Evolutionary conservation across 30 jellyfish, hydroid and myxozoan genomes (phyloP), one percentile per base, ranked within the genome.

Genomic region (Turritopsis rubra): DNA sequence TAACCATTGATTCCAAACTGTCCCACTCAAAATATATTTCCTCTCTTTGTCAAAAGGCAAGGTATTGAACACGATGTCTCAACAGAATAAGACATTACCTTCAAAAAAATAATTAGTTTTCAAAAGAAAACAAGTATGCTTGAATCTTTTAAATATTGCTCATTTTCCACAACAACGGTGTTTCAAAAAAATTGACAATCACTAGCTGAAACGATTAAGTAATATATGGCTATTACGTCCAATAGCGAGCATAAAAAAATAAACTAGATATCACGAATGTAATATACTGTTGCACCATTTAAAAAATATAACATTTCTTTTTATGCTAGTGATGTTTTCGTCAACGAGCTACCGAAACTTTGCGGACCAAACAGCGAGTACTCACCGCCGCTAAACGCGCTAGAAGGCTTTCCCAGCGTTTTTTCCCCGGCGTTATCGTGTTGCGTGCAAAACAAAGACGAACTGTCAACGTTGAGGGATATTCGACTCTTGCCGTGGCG

Each of bases 321-420:
- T 41, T 41, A 41, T 41, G 60, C 60, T 13, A 41, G 60, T 41
- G 60, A 41, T 41, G 60, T 41, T 41, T 41, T 41, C 9, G 60
- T 41, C 31, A 80, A 80, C 52, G 87, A 23, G 41, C 73, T 66
- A 21, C 88, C 88, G 72, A 82, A 66, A 65, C 52, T 65, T 26
- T 82, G 88, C 29, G 88, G 28, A 0, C 88, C 88, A 29, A 82
- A 82, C 86, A 82, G 66, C 26, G 88, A 24, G 70, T 82, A 82
- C 60, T 82, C 83, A 4, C 86, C 85, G 16, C 65, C 82, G 24
- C 23, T 74, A 16, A 21, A 29, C 71, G 87, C 9, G 52, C 27
- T 0, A 26, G 70, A 30, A 23, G 23, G 19, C 1, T 24, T 30
- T 31, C 26, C 66, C 41, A 22, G 52, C 24, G 72, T 27, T 20